Evolutionary conservation across 2,113 vertebrate genomes (phyloP), one percentile per base, ranked within the genome.

Genomic region (Aptenodytes forsteri): DNA sequence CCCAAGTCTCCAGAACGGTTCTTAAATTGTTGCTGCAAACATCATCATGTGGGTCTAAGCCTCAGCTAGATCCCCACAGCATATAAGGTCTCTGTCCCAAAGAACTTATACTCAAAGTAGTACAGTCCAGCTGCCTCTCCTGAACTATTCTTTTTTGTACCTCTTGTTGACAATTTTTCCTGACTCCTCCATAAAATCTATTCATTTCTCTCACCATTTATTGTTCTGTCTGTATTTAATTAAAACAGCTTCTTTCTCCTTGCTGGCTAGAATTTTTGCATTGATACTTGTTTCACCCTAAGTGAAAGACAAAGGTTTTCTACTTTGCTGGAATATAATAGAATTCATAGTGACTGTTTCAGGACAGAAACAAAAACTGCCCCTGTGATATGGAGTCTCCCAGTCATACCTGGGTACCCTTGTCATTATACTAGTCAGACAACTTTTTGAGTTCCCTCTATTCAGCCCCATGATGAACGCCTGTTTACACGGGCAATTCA

Each of bases 401-500:
- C 14, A 32, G 44, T 34, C 38, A 54, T 11, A n/a, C 25, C 29
- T 61, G 14, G 5, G 14, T 66, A 29, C 6, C 18, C 8, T 81
- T 59, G 29, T 61, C 13, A 21, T 54, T 40, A 36, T 20, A n/a
- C 17, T 52, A 5, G 26, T 54, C 10, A 54, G 42, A 75, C 3
- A 34, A 30, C 34, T 65, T 77, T 75, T 36, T 72, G 30, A 54
- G 6, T 77, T 90, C 14, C 25, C 9, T 70, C 11, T 82, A 9
- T 59, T 52, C 42, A 71, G 10, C 7, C 26, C 5, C 19, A 42
- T 72, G n/a, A 42, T 47, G 56, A 65, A 82, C 7, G 7, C 5
- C 7, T 65, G 18, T 65, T 82, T 27, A 52, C 8, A 46, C 0
- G 0, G 23, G 17, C 0, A 1, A 70, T n/a, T 62, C 42, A 58